phyloP scores from a whole-genome alignment of 2,113 vertebrate genomes.

The Rhinogobius similis region DNA sequence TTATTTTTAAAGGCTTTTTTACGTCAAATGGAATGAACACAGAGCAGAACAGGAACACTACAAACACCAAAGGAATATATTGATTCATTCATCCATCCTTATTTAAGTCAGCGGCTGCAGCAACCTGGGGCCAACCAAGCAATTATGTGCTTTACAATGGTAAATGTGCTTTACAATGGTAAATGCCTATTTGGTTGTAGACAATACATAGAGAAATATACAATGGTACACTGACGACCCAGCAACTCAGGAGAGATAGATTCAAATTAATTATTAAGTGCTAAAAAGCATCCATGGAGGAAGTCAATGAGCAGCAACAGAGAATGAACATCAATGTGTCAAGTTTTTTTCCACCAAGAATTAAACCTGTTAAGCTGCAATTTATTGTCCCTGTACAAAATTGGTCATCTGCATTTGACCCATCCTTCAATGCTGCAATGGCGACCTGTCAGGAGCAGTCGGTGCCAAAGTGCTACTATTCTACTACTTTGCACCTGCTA shows the following conservation, averaged over 20 bases:
- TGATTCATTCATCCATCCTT: neutral
- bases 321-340: neutral
- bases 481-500: neutral
- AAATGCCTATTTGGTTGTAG: neutral
- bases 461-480: too few relatives aligned
- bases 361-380: too few relatives aligned
- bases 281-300: too few relatives aligned
- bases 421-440: neutral
- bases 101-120: neutral
- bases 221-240: neutral
- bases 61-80: neutral
- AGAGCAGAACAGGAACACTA: neutral
- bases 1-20: neutral
- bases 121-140: neutral
- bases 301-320: too few relatives aligned
- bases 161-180: neutral
- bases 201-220: neutral
- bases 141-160: neutral
- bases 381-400: too few relatives aligned
- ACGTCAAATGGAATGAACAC: neutral
- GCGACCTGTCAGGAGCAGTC: too few relatives aligned
- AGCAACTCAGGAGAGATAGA: neutral
- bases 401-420: neutral
- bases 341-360: neutral
- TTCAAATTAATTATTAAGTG: too few relatives aligned